Evolutionary conservation across 2,888 invertebrate species (phyloP).

Genomic region (Campopleginae sp.): DNA sequence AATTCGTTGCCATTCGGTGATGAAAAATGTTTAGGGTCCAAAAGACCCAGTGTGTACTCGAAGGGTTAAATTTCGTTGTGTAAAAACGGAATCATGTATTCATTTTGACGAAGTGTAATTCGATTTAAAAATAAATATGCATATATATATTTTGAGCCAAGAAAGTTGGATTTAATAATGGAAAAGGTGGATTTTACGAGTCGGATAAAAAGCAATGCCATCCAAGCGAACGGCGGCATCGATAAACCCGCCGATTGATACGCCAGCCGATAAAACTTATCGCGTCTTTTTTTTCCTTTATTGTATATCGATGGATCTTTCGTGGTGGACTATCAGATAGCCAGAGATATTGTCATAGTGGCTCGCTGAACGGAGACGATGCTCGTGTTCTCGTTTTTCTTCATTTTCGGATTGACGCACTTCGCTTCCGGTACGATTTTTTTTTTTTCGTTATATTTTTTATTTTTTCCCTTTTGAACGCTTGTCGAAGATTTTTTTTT

Average conservation of each 20-base stretch:
- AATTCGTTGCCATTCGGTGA: no score
- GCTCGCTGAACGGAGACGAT: slow-evolving; percentile 47
- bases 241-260: slow-evolving; percentile 44
- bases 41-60: no score
- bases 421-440: slow-evolving; percentile 36
- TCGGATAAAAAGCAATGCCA: neutral
- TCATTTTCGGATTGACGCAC: slow-evolving; percentile 35
- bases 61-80: no score
- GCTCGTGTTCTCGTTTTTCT: slow-evolving; percentile 45
- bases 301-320: slow-evolving; percentile 30
- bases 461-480: neutral
- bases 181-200: neutral
- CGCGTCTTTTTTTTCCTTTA: slow-evolving; percentile 35
- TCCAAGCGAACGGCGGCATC: slow-evolving; percentile 13
- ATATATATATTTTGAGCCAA: slow-evolving; percentile 55
- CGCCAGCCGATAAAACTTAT: slow-evolving; percentile 63
- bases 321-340: slow-evolving; percentile 54
- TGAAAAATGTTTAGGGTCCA: no score
- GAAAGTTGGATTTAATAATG: neutral
- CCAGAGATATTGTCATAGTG: slow-evolving; percentile 48
- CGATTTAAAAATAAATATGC: slow-evolving; percentile 52
- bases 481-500: neutral
- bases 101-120: slow-evolving; percentile 53
- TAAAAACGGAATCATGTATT: slow-evolving; percentile 42
- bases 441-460: neutral